Conservation (phyloP, 1,140 invertebrate genomes). For the Drosophila auraria region DNA sequence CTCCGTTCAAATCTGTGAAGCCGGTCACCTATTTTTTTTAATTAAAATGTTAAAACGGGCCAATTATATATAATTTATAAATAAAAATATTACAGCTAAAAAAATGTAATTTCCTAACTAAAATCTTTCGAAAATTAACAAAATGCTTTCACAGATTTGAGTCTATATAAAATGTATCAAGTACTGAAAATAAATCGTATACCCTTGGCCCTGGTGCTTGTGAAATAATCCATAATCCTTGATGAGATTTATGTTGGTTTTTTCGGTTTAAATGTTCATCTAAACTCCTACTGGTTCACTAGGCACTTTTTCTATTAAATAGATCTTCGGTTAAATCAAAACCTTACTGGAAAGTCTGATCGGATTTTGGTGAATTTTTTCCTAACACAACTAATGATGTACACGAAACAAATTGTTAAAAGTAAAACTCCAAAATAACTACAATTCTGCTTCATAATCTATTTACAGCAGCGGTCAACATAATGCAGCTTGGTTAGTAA, state of each 20-base stretch:
- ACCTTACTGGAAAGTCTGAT: no score
- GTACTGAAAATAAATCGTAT: slow-evolving; percentile 46
- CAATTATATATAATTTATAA: background rate
- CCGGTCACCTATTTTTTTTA: background rate
- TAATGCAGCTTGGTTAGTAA: background rate
- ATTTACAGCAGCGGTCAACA: background rate
- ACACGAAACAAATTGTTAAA: background rate
- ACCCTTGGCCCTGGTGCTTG: slow-evolving; percentile 41
- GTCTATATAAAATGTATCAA: background rate
- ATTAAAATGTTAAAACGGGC: background rate
- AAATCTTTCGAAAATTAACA: background rate
- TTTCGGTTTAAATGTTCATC: slow-evolving; percentile 13
- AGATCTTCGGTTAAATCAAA: slow-evolving; percentile 19
- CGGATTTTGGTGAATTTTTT: background rate
- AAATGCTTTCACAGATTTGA: background rate
- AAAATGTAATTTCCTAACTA: background rate
- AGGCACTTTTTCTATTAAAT: slow-evolving; percentile 73
- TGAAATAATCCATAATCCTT: slow-evolving; percentile 17
- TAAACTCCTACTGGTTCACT: slow-evolving; percentile 60
- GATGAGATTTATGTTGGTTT: background rate
- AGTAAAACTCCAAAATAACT: background rate
- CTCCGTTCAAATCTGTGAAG: background rate
- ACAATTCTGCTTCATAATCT: background rate
- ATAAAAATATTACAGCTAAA: background rate
- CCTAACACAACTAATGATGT: background rate